Evolutionary conservation across 2,888 invertebrate species (phyloP), one percentile per base, ranked within the genome.

Genomic region (Abrostola tripartita): DNA sequence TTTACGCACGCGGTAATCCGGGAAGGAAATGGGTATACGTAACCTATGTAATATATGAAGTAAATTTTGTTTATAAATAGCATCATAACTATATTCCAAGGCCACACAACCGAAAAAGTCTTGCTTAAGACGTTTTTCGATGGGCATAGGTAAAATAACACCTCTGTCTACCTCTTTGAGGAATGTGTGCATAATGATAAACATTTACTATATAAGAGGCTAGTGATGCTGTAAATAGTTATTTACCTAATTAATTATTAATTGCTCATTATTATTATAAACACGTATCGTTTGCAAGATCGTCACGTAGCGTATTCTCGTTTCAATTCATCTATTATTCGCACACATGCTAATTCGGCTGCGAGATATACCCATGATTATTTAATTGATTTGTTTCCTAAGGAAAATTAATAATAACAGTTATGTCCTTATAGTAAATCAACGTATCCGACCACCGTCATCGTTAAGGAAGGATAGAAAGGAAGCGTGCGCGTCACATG

Each of bases 311-410:
- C 66, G 12, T 61, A 0, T 58, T 36, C 37, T 59, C 24, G 54
- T 68, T 71, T 71, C 44, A 68, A 62, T 62, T 55, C 24, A 62
- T 52, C 67, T 9, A 37, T 49, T 37, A 37, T 10, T 55, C 11
- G 14, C 37, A 4, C n/a, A 56, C 62, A 62, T 50, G n/a, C 40
- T 67, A n/a, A 71, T 61, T 58, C 57, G 4, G 6, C 24, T 67
- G 24, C 37, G 6, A 6, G n/a, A 8, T 47, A 36, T 52, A 51
- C 40, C 49, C 49, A 44, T 68, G 37, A 59, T 61, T 61, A 57
- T 38, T 42, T 47, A 38, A 50, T 59, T 40, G 58, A 58, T 49
- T 8, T n/a, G 54, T 36, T 56, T 55, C 41, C 42, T 52, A 49
- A 50, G 58, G 57, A 38, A 58, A 67, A 53, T 35, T 11, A 41